Evolutionary conservation across 1,140 invertebrate species (phyloP).

Genomic region (Euglossa dilemma): DNA sequence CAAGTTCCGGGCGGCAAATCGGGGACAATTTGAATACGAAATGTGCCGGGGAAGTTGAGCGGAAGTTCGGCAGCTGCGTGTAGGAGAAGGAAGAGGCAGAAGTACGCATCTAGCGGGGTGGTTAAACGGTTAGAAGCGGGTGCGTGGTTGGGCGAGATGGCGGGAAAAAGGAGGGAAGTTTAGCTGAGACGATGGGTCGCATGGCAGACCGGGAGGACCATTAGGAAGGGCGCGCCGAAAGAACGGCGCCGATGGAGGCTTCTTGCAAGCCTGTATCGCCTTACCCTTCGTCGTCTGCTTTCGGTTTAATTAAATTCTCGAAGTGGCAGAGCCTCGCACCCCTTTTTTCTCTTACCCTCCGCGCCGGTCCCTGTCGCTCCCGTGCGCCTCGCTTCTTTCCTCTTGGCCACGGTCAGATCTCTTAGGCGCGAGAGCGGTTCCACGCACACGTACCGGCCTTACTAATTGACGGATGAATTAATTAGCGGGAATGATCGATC

Average conservation of each 20-base stretch:
- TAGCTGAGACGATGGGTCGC: neutral
- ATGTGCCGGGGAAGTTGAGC: neutral
- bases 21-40: conserved; percentile 14
- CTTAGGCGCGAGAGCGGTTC: conserved; percentile 37
- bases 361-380: neutral
- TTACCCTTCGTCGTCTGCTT: conserved; percentile 55
- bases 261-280: conserved; percentile 74
- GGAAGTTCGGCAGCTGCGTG: neutral
- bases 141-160: conserved; percentile 2
- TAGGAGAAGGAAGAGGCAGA: neutral
- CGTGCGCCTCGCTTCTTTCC: neutral
- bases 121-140: neutral
- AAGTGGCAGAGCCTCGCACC: conserved; percentile 56
- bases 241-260: conserved; percentile 63
- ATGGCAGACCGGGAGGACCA: conserved; percentile 60
- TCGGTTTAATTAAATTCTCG: conserved; percentile 79
- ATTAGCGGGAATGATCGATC: conserved; percentile 78
- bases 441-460: conserved; percentile 57
- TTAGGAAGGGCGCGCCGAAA: conserved; percentile 62
- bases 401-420: conserved; percentile 20
- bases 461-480: conserved; percentile 81
- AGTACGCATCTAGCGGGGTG: neutral
- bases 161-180: neutral
- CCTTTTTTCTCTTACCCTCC: conserved; percentile 12
- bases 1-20: neutral